Conservation (phyloP, 2,113 vertebrate species). For the Nanorana parkeri region DNA sequence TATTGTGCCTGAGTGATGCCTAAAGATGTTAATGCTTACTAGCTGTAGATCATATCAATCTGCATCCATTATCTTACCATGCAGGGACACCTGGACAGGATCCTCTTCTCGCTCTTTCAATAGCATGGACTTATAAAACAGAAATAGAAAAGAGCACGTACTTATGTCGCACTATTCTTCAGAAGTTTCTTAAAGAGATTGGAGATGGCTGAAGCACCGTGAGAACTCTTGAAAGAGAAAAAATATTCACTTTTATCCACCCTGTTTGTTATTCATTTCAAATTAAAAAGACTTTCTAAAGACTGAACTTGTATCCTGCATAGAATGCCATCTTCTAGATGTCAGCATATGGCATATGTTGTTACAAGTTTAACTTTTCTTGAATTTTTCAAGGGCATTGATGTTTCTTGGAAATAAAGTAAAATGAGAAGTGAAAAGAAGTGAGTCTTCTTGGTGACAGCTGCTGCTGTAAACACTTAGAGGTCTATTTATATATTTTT, state of each 20-base stretch:
- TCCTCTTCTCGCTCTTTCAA: slow-evolving; percentile 64
- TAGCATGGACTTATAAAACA: slow-evolving; percentile 67
- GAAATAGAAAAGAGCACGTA: slow-evolving; percentile 62
- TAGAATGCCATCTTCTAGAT: not conserved
- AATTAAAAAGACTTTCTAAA: slow-evolving; percentile 54
- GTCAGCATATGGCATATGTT: no score
- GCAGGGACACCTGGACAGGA: slow-evolving; percentile 70
- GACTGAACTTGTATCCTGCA: slow-evolving; percentile 1
- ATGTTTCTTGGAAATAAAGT: no score
- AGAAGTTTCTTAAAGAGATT: slow-evolving; percentile 58
- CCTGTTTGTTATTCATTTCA: slow-evolving; percentile 63
- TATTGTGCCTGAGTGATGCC: slow-evolving; percentile 59
- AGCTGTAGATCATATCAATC: slow-evolving; percentile 65
- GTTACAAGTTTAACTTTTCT: no score
- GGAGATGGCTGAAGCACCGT: slow-evolving; percentile 55
- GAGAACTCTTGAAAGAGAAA: slow-evolving; percentile 55
- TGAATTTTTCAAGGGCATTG: no score
- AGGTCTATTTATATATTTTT: no score
- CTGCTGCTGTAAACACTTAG: no score
- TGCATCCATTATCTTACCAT: slow-evolving; percentile 67
- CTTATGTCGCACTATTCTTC: slow-evolving; percentile 65
- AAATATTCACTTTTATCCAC: slow-evolving; percentile 62
- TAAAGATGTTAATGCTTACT: slow-evolving; percentile 62
- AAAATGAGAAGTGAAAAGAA: no score
- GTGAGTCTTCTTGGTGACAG: no score